phyloP scores from a whole-genome alignment of 2,113 vertebrate genomes.

The Ciconia stormi region DNA sequence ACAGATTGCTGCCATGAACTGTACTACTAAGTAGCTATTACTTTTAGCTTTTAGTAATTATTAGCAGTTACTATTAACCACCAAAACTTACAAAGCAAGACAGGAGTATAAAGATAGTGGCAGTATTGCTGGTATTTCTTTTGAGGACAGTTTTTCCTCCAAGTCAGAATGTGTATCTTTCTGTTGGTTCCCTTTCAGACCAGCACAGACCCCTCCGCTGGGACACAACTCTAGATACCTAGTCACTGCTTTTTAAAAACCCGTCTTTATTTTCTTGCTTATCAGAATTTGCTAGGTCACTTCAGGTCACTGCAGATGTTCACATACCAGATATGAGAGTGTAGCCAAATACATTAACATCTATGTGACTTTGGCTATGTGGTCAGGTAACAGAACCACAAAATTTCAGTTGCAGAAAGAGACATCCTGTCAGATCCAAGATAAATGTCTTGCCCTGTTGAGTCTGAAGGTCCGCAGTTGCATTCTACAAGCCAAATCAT shows the following conservation, averaged over 20 bases:
- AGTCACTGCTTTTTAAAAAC: neutral
- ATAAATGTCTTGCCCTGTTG: neutral
- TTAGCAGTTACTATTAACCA: neutral
- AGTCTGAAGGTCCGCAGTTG: neutral
- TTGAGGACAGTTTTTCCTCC: neutral
- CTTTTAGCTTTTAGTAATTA: neutral
- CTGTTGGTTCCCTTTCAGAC: neutral
- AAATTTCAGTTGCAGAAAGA: neutral
- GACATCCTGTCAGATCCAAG: neutral
- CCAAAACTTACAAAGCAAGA: neutral
- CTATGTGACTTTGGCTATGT: neutral
- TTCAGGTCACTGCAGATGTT: neutral
- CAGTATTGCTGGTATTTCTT: neutral
- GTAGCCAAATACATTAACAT: neutral
- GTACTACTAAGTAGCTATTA: neutral
- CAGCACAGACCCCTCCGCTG: rapidly evolving
- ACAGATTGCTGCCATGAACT: neutral
- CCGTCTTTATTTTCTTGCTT: neutral
- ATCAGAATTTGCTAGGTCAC: neutral
- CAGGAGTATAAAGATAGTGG: neutral
- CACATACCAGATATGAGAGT: neutral
- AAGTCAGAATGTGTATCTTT: neutral
- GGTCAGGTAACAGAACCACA: neutral
- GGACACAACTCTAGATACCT: neutral
- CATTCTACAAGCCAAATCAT: neutral